Evolutionary conservation across 2,888 invertebrate genomes (phyloP), one percentile per base, ranked within the genome.

Genomic region (Platynereis dumerilii): DNA sequence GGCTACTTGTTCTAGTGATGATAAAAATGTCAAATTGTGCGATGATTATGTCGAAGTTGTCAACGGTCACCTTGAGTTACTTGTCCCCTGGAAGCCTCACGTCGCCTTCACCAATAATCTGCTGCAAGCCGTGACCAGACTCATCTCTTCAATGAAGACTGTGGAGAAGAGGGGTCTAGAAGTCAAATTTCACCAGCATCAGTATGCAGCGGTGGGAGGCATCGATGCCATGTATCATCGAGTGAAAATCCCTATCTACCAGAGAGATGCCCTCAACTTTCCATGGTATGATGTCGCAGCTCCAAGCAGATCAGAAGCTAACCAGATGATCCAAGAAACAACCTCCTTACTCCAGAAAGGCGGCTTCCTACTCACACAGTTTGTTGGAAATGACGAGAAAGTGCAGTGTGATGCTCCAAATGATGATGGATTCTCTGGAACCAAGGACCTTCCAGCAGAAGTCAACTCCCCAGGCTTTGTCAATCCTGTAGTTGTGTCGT

Each of bases 151-250:
- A 5, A 12, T 34, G 12, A 34, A 34, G 34, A 7, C 34, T 34
- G 34, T 34, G 5, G 34, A 34, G 12, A 34, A 34, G 12, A 5
- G 34, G 5, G 34, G 34, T 34, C 34, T 34, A 5, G 12, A 12
- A 12, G 5, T 12, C 5, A 39, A 65, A 20, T 71, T 68, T 28
- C 27, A 65, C 3, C 12, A 69, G 24, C 63, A 68, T 27, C 45
- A 34, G 22, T 24, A 69, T 22, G 67, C 70, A 10, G 22, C 67
- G 20, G 53, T 63, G 24, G 64, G 68, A 20, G 69, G 69, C 56
- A 60, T 72, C n/a, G 68, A 71, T 44, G 26, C 34, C 2, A 72
- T 71, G 67, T 70, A 69, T 58, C 65, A 67, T 20, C 60, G 64
- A 27, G 60, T 70, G 15, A 26, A 17, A 1, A 69, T 72, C 0